phyloP scores from a whole-genome alignment of 2,888 invertebrate genomes.

The Pseudanteris insignis region DNA sequence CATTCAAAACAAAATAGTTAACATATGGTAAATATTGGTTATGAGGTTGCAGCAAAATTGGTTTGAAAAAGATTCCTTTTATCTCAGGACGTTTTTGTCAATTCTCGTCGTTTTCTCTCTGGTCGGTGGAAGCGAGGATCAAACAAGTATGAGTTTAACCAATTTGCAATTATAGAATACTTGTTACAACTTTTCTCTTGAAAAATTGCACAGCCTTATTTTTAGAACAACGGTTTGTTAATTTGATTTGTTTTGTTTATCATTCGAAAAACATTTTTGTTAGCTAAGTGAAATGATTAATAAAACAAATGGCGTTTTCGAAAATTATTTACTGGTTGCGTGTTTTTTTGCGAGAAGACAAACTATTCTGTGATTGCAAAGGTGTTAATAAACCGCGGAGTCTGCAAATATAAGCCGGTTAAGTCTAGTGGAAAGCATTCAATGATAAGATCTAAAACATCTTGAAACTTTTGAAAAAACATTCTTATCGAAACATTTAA shows the following conservation, averaged over 20 bases:
- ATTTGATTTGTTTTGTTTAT: not conserved
- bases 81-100: conserved; percentile 25
- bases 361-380: conserved; percentile 11
- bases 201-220: conserved; percentile 1
- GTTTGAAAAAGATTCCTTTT: conserved; percentile 3
- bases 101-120: conserved; percentile 37
- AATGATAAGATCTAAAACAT: not conserved
- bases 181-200: not conserved
- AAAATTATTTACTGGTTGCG: conserved; percentile 11
- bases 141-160: conserved; percentile 12
- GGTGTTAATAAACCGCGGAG: conserved; percentile 2
- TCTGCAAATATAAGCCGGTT: conserved; percentile 9
- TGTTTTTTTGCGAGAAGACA: conserved; percentile 7
- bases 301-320: conserved; percentile 4
- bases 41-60: conserved; percentile 3
- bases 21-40: not conserved
- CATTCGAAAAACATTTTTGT: conserved; percentile 10
- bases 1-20: conserved; percentile 1
- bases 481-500: not conserved
- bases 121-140: conserved; percentile 38
- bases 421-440: conserved; percentile 6
- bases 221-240: conserved; percentile 3
- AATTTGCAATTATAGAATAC: conserved; percentile 6
- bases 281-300: not conserved
- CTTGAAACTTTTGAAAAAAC: conserved; percentile 6